A percentile compares a stretch with the other conserved stretches of the same genome.
Conservation (phyloP, 2,797 vertebrate species). For the Brachyalestes nurse region DNA sequence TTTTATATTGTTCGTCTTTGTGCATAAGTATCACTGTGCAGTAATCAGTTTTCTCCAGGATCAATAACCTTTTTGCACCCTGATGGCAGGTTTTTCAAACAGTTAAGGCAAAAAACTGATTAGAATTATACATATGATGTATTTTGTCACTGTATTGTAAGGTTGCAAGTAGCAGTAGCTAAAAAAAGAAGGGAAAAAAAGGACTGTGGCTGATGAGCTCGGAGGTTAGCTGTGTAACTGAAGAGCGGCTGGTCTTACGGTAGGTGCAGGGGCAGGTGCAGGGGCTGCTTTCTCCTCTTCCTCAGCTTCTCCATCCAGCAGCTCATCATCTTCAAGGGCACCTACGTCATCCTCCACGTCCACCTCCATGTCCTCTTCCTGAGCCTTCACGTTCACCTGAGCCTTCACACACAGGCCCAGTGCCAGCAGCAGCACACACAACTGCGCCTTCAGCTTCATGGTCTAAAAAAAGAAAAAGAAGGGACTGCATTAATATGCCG, state of each 20-base stretch:
- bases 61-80: too few relatives aligned
- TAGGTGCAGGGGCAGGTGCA: slow-evolving; percentile 78
- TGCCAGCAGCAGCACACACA: slow-evolving; percentile 81
- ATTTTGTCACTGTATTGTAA: too few relatives aligned
- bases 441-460: slow-evolving; percentile 87
- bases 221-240: not conserved
- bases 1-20: too few relatives aligned
- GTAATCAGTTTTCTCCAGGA: too few relatives aligned
- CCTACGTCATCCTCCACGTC: slow-evolving; percentile 86
- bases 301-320: slow-evolving; percentile 74
- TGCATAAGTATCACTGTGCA: too few relatives aligned
- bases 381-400: too few relatives aligned
- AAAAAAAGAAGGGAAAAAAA: not conserved
- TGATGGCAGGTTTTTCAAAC: too few relatives aligned
- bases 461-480: slow-evolving; percentile 68
- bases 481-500: not conserved
- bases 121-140: not conserved
- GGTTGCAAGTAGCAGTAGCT: not conserved
- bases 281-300: slow-evolving; percentile 69
- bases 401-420: slow-evolving; percentile 71
- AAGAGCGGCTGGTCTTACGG: slow-evolving; percentile 73
- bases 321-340: slow-evolving; percentile 72
- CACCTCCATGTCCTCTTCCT: slow-evolving; percentile 78
- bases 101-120: too few relatives aligned
- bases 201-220: not conserved